Percentiles rank a stretch among this genome's conserved stretches.
These are phyloP conservation scores for Phylloscopus trochilus DNA, from an alignment of 2,113 vertebrate species.

Conservation along the genomic window DNA sequence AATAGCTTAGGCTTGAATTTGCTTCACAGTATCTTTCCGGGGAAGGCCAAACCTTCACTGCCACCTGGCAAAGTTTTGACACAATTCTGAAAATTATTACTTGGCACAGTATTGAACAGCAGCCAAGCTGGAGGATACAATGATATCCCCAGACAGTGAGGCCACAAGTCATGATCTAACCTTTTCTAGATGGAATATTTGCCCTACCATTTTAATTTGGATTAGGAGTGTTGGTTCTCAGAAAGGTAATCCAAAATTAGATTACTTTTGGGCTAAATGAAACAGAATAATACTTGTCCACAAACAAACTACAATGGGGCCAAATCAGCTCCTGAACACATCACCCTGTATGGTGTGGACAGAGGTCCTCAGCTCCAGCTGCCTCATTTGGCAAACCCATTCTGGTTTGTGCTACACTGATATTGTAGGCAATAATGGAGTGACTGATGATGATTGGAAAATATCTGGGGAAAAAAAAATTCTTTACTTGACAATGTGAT, in stretches of 20 bases:
- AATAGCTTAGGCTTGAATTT: background rate
- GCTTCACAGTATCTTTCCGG: background rate
- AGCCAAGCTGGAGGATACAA: background rate
- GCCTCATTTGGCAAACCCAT: background rate
- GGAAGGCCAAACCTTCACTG: background rate
- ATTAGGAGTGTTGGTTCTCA: background rate
- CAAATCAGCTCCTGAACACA: background rate
- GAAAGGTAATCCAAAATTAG: background rate
- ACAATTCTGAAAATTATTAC: background rate
- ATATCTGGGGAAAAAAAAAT: background rate
- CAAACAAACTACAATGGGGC: background rate
- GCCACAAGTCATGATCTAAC: background rate
- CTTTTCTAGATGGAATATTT: background rate
- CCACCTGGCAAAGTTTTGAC: background rate
- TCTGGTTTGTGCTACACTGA: background rate
- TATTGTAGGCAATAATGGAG: background rate
- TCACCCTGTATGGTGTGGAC: fast-evolving
- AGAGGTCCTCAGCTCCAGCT: background rate
- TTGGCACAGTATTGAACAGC: background rate
- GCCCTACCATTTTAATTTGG: background rate
- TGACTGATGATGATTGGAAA: background rate
- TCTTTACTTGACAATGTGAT: background rate
- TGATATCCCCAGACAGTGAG: background rate
- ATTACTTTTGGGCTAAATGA: background rate
- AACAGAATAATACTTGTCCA: background rate